Evolutionary conservation across 1,140 invertebrate genomes (phyloP).

Genomic region (Rhysida immarginata): DNA sequence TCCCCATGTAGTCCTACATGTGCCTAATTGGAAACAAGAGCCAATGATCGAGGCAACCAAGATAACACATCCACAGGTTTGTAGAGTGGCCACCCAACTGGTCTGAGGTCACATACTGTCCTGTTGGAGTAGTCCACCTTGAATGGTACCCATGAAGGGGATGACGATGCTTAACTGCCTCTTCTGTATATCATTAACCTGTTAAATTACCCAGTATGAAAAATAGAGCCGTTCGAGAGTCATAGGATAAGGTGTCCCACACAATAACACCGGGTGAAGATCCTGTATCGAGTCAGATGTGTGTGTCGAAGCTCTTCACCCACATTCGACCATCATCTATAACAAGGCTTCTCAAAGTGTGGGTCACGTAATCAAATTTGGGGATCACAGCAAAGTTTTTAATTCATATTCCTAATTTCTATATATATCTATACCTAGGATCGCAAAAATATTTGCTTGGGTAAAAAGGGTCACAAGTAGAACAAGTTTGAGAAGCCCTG

Average conservation of each 20-base stretch:
- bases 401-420: no score
- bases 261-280: not conserved
- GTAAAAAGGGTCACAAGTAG: no score
- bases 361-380: no score
- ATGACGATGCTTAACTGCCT: not conserved
- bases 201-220: not conserved
- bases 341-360: no score
- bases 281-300: not conserved
- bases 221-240: not conserved
- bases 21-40: no score
- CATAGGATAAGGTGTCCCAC: not conserved
- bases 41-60: no score
- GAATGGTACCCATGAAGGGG: not conserved
- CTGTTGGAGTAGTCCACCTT: not conserved
- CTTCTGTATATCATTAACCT: not conserved
- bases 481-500: no score
- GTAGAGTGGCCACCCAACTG: not conserved
- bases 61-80: not conserved
- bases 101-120: not conserved
- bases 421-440: no score
- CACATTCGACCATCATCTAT: not conserved
- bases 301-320: not conserved
- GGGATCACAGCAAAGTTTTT: no score
- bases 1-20: no score
- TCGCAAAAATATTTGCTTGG: no score